Evolutionary conservation across 2,888 invertebrate species (phyloP).

Genomic region (Pseudococcus longispinus): DNA sequence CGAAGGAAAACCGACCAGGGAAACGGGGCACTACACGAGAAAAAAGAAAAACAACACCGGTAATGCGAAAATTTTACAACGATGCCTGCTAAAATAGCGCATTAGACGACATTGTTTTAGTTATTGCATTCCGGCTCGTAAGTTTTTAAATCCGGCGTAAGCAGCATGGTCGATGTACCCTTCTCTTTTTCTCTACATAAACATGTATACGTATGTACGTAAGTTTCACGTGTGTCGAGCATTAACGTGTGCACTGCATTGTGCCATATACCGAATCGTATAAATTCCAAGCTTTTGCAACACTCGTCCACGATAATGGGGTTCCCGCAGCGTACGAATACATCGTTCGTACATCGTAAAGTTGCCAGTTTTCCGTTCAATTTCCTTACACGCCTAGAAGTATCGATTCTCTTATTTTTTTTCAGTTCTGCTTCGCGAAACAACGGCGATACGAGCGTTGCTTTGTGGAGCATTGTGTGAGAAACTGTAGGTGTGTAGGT

Average conservation of each 20-base stretch:
- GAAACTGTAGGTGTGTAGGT: neutral
- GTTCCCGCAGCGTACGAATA: neutral
- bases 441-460: neutral
- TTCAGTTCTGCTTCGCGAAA: neutral
- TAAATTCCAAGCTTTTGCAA: neutral
- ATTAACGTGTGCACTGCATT: neutral
- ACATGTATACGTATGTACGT: neutral
- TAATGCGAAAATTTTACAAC: constrained; percentile 32
- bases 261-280: neutral
- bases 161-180: neutral
- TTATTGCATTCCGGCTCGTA: constrained; percentile 41
- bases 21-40: neutral
- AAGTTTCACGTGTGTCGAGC: neutral
- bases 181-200: neutral
- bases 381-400: neutral
- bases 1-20: neutral
- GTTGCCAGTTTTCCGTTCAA: neutral
- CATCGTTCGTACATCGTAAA: neutral
- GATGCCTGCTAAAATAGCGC: constrained; percentile 20
- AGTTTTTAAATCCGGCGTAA: constrained; percentile 26
- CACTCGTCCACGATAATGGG: constrained; percentile 7
- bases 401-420: neutral
- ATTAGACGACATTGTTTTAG: constrained; percentile 43
- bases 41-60: constrained; percentile 5
- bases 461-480: neutral